phyloP scores from a whole-genome alignment of 1,140 invertebrate genomes.

The Drosophila simulans region DNA sequence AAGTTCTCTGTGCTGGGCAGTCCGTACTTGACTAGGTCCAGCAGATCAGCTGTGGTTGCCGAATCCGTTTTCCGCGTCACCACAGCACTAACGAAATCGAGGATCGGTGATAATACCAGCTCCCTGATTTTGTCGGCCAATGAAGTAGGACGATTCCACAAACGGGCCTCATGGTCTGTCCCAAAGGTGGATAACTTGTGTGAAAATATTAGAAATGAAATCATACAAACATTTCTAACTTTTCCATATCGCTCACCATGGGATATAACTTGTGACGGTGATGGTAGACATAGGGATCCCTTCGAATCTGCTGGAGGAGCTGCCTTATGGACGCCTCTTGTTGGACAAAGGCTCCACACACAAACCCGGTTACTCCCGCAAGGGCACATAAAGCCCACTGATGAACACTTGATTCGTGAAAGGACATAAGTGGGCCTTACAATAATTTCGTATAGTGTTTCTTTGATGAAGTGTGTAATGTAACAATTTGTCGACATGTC shows the following conservation, averaged over 20 bases:
- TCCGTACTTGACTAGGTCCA: constrained; percentile 63
- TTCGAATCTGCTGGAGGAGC: constrained; percentile 42
- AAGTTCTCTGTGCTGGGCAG: constrained; percentile 59
- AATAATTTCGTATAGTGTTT: constrained; percentile 36
- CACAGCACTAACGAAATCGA: constrained; percentile 29
- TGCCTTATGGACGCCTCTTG: constrained; percentile 54
- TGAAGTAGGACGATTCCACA: constrained; percentile 42
- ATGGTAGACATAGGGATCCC: constrained; percentile 59
- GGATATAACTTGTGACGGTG: constrained; percentile 62
- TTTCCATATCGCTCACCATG: constrained; percentile 38
- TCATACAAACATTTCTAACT: neutral
- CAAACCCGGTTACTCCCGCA: constrained; percentile 54
- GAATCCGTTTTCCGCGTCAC: constrained; percentile 29
- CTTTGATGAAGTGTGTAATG: neutral
- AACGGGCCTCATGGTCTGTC: constrained; percentile 56
- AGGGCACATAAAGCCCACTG: constrained; percentile 49
- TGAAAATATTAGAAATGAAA: neutral
- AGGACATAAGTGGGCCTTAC: constrained; percentile 35
- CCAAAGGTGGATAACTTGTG: constrained; percentile 57
- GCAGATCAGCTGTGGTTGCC: constrained; percentile 22
- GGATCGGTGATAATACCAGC: constrained; percentile 30
- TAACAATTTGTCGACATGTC: neutral
- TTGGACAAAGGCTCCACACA: constrained; percentile 62
- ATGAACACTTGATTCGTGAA: constrained; percentile 36
- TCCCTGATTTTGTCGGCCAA: constrained; percentile 47